These are phyloP conservation scores for Gambelia wislizenii DNA, from an alignment of 2,797 vertebrate species.

Conservation along the genomic window DNA sequence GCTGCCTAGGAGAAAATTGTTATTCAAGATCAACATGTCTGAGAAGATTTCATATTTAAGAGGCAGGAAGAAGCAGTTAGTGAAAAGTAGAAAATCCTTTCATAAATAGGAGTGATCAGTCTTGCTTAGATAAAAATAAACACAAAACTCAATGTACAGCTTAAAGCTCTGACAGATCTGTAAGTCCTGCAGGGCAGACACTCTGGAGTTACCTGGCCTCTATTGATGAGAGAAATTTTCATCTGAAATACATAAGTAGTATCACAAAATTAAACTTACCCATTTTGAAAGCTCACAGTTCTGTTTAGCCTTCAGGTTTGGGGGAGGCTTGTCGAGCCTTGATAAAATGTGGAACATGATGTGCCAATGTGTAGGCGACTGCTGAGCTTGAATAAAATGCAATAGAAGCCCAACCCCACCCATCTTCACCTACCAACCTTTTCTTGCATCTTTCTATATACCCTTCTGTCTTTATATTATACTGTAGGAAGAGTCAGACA, in stretches of 20 bases:
- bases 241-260: neutral
- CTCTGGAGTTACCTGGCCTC: constrained; percentile 2
- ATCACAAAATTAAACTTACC: neutral
- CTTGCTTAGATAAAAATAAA: constrained; percentile 7
- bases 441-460: no score
- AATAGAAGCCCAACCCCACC: no score
- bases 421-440: no score
- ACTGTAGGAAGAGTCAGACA: neutral
- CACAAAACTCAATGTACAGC: neutral
- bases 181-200: constrained; percentile 27
- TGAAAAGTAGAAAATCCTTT: constrained; percentile 14
- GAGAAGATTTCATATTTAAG: constrained; percentile 13
- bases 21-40: constrained; percentile 6
- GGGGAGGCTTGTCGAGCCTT: neutral
- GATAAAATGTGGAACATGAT: no score
- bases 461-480: no score
- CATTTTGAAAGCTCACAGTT: neutral
- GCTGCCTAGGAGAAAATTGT: neutral
- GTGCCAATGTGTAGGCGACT: no score
- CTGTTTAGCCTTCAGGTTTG: neutral
- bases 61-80: neutral
- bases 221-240: neutral
- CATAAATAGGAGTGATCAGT: neutral
- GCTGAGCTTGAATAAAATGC: no score
- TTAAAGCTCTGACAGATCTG: constrained; percentile 1